These are phyloP conservation scores for Lophochroa leadbeateri DNA, from an alignment of 2,113 vertebrate species.

Conservation along the genomic window DNA sequence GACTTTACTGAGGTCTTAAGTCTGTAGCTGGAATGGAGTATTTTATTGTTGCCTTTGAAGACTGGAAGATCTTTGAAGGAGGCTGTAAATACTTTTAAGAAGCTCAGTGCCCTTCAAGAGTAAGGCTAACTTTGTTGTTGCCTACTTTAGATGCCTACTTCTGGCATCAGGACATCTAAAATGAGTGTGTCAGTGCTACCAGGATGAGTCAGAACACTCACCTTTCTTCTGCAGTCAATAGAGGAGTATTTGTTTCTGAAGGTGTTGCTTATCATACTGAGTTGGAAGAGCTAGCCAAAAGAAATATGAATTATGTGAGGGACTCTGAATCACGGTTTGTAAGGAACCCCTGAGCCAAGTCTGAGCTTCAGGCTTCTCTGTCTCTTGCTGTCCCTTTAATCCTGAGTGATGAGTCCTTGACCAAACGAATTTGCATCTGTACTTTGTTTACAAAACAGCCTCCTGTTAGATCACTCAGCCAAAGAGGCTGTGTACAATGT, in stretches of 20 bases:
- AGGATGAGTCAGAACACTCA: neutral
- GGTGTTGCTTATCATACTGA: neutral
- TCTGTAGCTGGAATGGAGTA: neutral
- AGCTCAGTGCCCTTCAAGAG: neutral
- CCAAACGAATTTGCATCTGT: neutral
- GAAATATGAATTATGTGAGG: neutral
- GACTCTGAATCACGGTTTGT: neutral
- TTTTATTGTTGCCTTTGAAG: neutral
- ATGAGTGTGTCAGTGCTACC: neutral
- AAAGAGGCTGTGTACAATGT: neutral
- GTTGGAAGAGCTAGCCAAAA: neutral
- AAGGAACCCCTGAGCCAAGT: neutral
- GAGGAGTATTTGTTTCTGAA: neutral
- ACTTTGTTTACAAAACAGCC: neutral
- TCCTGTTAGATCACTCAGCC: neutral
- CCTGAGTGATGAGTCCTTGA: neutral
- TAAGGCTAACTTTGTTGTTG: neutral
- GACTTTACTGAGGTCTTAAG: neutral
- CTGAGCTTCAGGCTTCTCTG: neutral
- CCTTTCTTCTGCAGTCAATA: neutral
- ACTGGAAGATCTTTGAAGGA: neutral
- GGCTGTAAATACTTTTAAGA: neutral
- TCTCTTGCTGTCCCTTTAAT: neutral
- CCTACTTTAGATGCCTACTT: neutral
- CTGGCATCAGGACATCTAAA: neutral